Percentiles rank a stretch among this genome's conserved stretches.
phyloP scores from a whole-genome alignment of 2,888 invertebrate species.

The Caenorhabditis plicata region DNA sequence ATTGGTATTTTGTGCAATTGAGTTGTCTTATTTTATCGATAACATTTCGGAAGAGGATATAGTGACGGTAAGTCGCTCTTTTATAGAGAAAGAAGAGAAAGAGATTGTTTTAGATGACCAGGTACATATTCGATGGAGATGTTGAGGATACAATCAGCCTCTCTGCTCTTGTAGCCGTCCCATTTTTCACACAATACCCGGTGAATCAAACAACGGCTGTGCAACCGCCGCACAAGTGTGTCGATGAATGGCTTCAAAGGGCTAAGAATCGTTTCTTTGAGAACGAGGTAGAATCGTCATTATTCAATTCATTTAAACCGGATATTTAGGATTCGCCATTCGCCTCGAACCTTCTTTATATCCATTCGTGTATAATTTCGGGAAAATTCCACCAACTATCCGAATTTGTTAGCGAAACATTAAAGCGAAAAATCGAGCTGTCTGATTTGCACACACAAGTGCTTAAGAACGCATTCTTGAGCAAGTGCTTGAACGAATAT shows the following conservation, averaged over 20 bases:
- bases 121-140: no score
- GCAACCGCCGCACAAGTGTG: conserved; percentile 18
- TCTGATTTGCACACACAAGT: conserved; percentile 10
- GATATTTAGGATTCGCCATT: conserved; percentile 13
- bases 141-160: conserved; percentile 28
- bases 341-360: conserved; percentile 11
- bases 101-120: no score
- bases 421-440: conserved; percentile 15
- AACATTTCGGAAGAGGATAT: no score
- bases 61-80: no score
- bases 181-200: conserved; percentile 29
- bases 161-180: conserved; percentile 26
- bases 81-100: no score
- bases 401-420: conserved; percentile 13
- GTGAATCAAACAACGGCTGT: conserved; percentile 14
- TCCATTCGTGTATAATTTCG: conserved; percentile 27
- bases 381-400: conserved; percentile 10
- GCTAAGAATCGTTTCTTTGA: no score
- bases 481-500: conserved; percentile 16
- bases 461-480: conserved; percentile 12
- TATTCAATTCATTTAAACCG: neutral
- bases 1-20: no score
- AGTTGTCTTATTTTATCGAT: no score
- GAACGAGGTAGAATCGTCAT: no score
- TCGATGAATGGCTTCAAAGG: conserved; percentile 20